Evolutionary conservation across 2,888 invertebrate species (phyloP).

Genomic region (Drosophila gaucha): DNA sequence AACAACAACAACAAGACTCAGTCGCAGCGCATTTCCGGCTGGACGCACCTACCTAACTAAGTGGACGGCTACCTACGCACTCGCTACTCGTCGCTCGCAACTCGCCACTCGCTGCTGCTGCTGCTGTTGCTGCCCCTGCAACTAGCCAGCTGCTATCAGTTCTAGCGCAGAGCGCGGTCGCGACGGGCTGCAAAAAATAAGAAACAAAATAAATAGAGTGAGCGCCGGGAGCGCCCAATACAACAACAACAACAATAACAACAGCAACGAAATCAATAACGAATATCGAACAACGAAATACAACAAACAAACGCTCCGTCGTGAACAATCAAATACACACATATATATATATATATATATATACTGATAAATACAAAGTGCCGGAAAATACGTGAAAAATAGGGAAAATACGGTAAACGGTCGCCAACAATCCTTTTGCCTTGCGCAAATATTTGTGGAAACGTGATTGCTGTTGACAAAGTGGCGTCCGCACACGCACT

Average conservation of each 20-base stretch:
- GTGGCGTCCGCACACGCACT: constrained; percentile 72
- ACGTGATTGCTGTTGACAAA: constrained; percentile 78
- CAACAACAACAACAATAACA: constrained; percentile 9
- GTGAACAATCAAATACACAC: neutral
- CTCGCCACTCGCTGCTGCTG: constrained; percentile 15
- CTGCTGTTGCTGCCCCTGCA: constrained; percentile 17
- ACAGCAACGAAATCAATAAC: constrained; percentile 15
- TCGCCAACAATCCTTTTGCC: constrained; percentile 61
- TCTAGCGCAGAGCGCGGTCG: constrained; percentile 52
- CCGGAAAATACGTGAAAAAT: constrained; percentile 13
- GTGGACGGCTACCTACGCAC: constrained; percentile 34
- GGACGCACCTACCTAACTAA: constrained; percentile 43
- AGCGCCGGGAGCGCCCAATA: constrained; percentile 35
- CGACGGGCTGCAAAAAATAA: constrained; percentile 51
- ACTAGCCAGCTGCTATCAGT: constrained; percentile 54
- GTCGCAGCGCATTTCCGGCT: constrained; percentile 72
- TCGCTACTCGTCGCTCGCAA: constrained; percentile 9
- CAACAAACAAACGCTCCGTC: constrained; percentile 14
- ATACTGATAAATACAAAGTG: constrained; percentile 18
- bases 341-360: constrained; percentile 3
- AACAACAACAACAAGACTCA: constrained; percentile 29
- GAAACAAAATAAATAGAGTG: constrained; percentile 24
- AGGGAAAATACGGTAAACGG: constrained; percentile 3
- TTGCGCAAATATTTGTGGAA: constrained; percentile 69
- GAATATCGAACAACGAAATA: constrained; percentile 29